phyloP scores from a whole-genome alignment of 2,113 vertebrate genomes.

The Mesocricetus auratus region DNA sequence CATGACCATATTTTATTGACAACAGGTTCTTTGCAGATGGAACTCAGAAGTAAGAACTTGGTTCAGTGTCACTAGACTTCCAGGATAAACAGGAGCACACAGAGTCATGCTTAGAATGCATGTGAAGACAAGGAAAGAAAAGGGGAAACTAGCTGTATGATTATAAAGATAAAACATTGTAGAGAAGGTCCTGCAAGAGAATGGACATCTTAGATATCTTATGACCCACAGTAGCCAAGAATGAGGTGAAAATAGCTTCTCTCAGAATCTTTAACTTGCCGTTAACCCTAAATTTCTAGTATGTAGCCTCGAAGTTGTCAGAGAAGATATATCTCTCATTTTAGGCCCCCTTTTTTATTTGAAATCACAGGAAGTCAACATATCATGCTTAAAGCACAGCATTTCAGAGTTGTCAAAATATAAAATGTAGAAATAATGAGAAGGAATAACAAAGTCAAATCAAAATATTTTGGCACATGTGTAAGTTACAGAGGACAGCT shows the following conservation, averaged over 20 bases:
- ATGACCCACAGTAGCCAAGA: neutral
- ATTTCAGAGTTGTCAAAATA: neutral
- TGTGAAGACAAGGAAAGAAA: neutral
- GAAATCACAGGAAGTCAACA: neutral
- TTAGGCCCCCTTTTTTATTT: neutral
- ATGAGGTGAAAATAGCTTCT: neutral
- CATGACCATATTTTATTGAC: neutral
- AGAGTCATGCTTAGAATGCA: neutral
- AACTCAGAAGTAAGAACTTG: neutral
- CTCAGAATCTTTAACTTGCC: too few relatives aligned
- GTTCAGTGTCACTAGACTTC: neutral
- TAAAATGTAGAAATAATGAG: too few relatives aligned
- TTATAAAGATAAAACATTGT: accelerated
- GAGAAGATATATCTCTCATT: neutral
- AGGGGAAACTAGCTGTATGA: accelerated
- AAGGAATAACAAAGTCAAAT: neutral
- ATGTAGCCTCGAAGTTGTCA: neutral
- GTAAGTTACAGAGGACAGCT: neutral
- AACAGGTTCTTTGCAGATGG: neutral
- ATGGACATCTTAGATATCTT: neutral
- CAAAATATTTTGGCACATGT: neutral
- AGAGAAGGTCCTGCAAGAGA: too few relatives aligned
- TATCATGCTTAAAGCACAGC: neutral
- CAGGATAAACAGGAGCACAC: too few relatives aligned
- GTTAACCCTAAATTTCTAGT: neutral